Evolutionary conservation across 1,140 invertebrate species (phyloP), one percentile per base, ranked within the genome.

Genomic region (Drosophila albomicans): DNA sequence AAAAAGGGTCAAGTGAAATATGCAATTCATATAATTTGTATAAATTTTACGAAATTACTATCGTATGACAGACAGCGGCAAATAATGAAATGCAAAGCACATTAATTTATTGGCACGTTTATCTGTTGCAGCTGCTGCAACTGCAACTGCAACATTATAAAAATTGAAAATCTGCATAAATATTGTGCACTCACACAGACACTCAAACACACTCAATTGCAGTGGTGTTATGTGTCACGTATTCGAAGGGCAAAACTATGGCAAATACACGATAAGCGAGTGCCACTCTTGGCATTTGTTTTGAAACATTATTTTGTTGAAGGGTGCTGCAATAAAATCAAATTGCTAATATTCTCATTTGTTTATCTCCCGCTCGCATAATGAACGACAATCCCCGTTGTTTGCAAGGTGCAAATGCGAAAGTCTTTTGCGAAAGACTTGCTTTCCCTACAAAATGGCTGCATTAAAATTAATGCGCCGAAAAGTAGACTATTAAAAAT

Each of bases 401-500:
- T 80, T 51, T 49, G 20, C 20, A 48, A 49, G 43, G 54, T 52
- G 63, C 43, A 16, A 10, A 70, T 2, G 28, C 5, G 20, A 25
- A 28, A 38, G 35, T 38, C 35, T 38, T 38, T 10, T 38, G 6
- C 20, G 20, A 25, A 25, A 25, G 35, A 10, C 5, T n/a, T 32
- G 51, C 51, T 13, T 52, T 43, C n/a, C 11, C 11, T n/a, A 43
- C 6, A 52, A 52, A 85, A 52, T 69, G 66, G 61, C 41, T 54
- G 58, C 79, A 89, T 89, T 81, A 85, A 89, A 89, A 74, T 77
- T 85, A 89, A 89, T 89, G 86, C 86, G 75, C 85, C 81, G 81
- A 90, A 89, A 85, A 90, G 81, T 90, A 76, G 75, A 74, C 85
- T 76, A 73, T 86, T 69, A 64, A 79, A 79, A 82, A 79, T 86